Base-by-base conservation (phyloP, 2,888 invertebrate species). In the Melieria picta region DNA sequence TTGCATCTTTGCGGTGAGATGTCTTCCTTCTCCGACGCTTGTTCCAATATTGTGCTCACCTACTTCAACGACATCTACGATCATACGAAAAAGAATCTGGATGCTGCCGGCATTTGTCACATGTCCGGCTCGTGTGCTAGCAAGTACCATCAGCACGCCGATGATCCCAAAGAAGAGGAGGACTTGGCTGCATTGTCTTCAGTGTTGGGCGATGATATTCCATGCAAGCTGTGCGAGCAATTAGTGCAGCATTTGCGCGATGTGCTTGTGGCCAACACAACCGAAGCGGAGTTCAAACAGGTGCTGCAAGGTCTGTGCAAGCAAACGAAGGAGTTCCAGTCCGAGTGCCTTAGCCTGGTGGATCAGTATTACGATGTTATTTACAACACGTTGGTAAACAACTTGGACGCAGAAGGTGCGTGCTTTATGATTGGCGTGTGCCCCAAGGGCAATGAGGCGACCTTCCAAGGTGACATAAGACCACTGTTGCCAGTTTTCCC, bases 141-240 rank as follows among this genome's bases (percentile, higher is more conserved):
- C 60, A 88, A 88, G 77, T 94, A 89, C 87, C 88, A 88, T 45
- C 93, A 94, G 80, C 89, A 90, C 72, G 89, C 88, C 64, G 88
- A 88, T n/a, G 89, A 89, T 86, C 72, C 78, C 4, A 88, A 90
- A 62, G 89, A 91, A 79, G 88, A 91, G 16, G 88, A 90, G 74
- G 91, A 90, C 68, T 87, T 88, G 80, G 88, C 90, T 13, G 87
- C 88, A 58, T 82, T 90, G n/a, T 85, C 83, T 78, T 64, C 70
- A 7, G 56, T 52, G 6, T 75, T 70, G n/a, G 77, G 80, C 57
- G 91, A 91, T 78, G 91, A 92, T 81, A 89, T 94, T 66, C 92
- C 95, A 0, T 96, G 97, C 84, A 93, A 95, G 80, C 89, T 97
- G 70, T 97, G 96, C 85, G 91, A 94, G 80, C 94, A 95, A 84